These are phyloP conservation scores for Parnassius glacialis DNA, from an alignment of 2,888 invertebrate species.

Conservation along the genomic window DNA sequence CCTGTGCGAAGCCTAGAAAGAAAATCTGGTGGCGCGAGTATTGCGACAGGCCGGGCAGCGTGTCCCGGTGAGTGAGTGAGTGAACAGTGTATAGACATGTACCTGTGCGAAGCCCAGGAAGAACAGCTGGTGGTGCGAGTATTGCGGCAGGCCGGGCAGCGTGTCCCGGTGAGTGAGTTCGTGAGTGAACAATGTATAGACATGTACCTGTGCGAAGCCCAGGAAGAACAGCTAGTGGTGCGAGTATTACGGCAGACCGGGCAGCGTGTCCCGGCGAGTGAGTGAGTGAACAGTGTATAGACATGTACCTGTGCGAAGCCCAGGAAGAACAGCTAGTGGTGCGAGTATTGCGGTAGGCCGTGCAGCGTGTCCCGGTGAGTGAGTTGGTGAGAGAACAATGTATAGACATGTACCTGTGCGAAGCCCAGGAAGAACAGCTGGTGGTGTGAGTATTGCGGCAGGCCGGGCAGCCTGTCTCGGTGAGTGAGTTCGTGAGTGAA, in stretches of 20 bases:
- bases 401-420: slow-evolving; percentile 76
- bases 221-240: too few species aligned
- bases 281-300: too few species aligned
- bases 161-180: slow-evolving; percentile 38
- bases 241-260: too few species aligned
- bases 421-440: slow-evolving; percentile 92
- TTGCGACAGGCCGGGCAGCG: background rate
- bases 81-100: slow-evolving; percentile 17
- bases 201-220: too few species aligned
- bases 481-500: slow-evolving; percentile 56
- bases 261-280: too few species aligned
- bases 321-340: too few species aligned
- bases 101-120: slow-evolving; percentile 91
- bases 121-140: slow-evolving; percentile 88
- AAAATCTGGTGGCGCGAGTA: background rate
- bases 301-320: slow-evolving; percentile 69
- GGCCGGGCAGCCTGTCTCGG: slow-evolving; percentile 82
- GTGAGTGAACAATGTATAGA: too few species aligned
- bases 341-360: too few species aligned
- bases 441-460: slow-evolving; percentile 83
- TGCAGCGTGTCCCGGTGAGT: too few species aligned
- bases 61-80: background rate
- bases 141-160: slow-evolving; percentile 85
- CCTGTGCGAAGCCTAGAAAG: slow-evolving; percentile 87
- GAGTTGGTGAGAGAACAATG: too few species aligned